Conservation (phyloP, 2,113 vertebrate species). For the Aphelocoma coerulescens region DNA sequence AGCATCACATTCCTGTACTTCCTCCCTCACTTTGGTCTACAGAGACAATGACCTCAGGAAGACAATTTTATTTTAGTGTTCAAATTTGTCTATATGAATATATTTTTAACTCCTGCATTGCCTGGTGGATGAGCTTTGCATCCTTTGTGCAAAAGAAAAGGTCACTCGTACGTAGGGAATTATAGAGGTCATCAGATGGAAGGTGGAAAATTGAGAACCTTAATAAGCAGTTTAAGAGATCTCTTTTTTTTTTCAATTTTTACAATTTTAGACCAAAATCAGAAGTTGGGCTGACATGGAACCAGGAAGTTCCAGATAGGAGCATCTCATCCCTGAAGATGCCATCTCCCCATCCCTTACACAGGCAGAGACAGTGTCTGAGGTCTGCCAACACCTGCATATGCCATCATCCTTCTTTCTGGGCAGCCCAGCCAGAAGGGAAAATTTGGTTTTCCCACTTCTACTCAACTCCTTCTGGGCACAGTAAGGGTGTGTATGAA, state of each 20-base stretch:
- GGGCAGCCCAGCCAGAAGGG: background rate
- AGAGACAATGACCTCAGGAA: constrained; percentile 55
- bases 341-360: background rate
- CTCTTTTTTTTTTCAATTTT: background rate
- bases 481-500: background rate
- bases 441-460: background rate
- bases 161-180: rapidly evolving
- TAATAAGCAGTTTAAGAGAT: background rate
- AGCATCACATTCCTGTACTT: constrained; percentile 50
- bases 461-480: background rate
- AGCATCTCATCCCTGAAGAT: background rate
- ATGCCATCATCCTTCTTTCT: background rate
- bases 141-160: background rate
- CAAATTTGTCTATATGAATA: constrained; percentile 52
- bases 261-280: background rate
- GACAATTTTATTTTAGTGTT: constrained; percentile 38
- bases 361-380: rapidly evolving
- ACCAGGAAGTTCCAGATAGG: background rate
- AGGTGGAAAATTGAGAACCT: background rate
- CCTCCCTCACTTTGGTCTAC: constrained; percentile 29
- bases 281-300: background rate
- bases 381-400: rapidly evolving
- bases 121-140: background rate
- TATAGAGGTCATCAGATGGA: background rate
- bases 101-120: constrained; percentile 46